phyloP scores from a whole-genome alignment of 2,113 vertebrate genomes.

The Emydocephalus ijimae region DNA sequence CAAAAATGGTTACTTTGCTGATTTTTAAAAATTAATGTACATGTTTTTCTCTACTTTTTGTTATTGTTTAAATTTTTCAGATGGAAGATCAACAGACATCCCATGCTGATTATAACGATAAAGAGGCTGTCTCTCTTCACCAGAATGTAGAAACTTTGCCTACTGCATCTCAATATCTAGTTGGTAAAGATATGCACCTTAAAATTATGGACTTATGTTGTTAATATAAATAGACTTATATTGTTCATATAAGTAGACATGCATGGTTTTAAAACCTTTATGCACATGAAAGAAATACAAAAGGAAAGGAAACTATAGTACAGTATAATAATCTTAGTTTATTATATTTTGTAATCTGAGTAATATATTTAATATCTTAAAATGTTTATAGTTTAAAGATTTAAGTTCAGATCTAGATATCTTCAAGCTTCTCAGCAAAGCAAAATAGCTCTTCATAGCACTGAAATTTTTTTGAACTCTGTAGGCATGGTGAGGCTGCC shows the following conservation, averaged over 20 bases:
- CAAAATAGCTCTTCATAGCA: background rate
- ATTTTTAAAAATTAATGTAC: background rate
- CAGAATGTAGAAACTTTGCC: constrained; percentile 46
- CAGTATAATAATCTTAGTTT: background rate
- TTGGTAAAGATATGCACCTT: constrained; percentile 65
- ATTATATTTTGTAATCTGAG: constrained; percentile 3
- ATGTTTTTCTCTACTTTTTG: constrained; percentile 2
- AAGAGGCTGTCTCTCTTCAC: constrained; percentile 49
- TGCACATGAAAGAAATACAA: background rate
- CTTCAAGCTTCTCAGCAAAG: background rate
- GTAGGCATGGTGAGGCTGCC: background rate
- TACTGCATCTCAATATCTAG: constrained; percentile 32
- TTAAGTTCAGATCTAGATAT: background rate
- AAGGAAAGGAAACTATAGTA: background rate
- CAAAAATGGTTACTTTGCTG: background rate
- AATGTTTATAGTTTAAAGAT: constrained; percentile 17
- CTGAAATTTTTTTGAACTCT: background rate
- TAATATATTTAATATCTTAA: constrained; percentile 23
- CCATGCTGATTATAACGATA: constrained; percentile 58
- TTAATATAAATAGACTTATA: background rate
- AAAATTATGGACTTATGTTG: background rate
- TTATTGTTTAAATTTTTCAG: constrained; percentile 54
- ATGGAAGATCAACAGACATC: constrained; percentile 54
- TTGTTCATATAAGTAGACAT: background rate
- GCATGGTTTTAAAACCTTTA: background rate